These are phyloP conservation scores for Peromyscus californicus DNA, from an alignment of 2,113 vertebrate genomes.

Conservation along the genomic window DNA sequence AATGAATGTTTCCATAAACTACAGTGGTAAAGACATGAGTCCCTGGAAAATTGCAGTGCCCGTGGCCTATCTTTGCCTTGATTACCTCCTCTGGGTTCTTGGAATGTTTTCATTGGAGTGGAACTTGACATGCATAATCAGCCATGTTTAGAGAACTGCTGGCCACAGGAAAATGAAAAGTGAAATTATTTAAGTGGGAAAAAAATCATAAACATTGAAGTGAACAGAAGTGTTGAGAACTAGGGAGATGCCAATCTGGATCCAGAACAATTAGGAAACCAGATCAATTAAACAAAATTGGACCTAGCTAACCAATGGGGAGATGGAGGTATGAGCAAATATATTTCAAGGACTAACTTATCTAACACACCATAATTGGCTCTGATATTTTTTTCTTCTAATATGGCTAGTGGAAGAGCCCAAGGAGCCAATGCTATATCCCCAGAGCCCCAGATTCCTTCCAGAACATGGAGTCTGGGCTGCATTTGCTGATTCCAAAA, in stretches of 20 bases:
- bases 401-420: not conserved
- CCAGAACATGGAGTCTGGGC: not conserved
- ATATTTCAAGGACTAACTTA: not conserved
- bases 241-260: not conserved
- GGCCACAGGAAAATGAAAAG: not conserved
- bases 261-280: not conserved
- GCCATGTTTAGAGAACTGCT: not conserved
- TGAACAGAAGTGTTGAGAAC: not conserved
- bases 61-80: not conserved
- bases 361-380: not conserved
- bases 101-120: not conserved
- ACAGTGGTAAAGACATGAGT: not conserved
- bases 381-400: conserved; percentile 18
- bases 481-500: conserved; percentile 43
- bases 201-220: not conserved
- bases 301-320: not conserved
- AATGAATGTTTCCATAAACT: not conserved
- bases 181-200: not conserved
- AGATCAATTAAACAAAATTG: not conserved
- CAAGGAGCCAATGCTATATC: not conserved
- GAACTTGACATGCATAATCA: not conserved
- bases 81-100: not conserved
- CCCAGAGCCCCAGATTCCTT: conserved; percentile 4
- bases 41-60: not conserved
- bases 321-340: not conserved